phyloP scores from a whole-genome alignment of 2,797 vertebrate genomes.

The Octomys mimax region DNA sequence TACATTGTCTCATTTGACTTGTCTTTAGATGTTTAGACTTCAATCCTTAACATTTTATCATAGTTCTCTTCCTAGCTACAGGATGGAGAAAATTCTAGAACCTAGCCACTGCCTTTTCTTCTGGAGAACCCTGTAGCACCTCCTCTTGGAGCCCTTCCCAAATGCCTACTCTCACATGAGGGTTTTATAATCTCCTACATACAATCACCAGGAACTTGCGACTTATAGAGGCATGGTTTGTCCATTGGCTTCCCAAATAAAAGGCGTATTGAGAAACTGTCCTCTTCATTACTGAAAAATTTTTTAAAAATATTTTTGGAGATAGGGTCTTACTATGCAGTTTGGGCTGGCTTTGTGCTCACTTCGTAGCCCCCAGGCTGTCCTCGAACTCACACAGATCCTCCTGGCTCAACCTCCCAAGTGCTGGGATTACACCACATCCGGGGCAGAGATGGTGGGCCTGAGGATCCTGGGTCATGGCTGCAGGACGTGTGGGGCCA shows the following conservation, averaged over 20 bases:
- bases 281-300: background rate
- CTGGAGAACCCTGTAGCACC: background rate
- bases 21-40: slow-evolving; percentile 13
- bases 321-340: no score
- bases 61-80: background rate
- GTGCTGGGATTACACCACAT: no score
- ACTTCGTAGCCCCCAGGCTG: no score
- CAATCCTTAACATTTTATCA: background rate
- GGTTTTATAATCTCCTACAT: background rate
- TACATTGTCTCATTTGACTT: background rate
- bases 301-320: no score
- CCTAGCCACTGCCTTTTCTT: slow-evolving; percentile 1
- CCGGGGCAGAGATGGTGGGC: no score
- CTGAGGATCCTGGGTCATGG: no score
- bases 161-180: background rate
- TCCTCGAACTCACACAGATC: no score
- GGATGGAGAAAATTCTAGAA: slow-evolving; percentile 22
- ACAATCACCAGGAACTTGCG: background rate
- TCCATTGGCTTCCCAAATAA: slow-evolving; percentile 5
- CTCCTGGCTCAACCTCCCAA: no score
- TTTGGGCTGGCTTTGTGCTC: no score
- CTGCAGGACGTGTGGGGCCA: no score
- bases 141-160: slow-evolving; percentile 2
- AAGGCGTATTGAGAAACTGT: background rate
- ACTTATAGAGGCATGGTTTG: slow-evolving; percentile 17